Evolutionary conservation across 2,797 vertebrate species (phyloP).

Genomic region (Gadopsis marmoratus): DNA sequence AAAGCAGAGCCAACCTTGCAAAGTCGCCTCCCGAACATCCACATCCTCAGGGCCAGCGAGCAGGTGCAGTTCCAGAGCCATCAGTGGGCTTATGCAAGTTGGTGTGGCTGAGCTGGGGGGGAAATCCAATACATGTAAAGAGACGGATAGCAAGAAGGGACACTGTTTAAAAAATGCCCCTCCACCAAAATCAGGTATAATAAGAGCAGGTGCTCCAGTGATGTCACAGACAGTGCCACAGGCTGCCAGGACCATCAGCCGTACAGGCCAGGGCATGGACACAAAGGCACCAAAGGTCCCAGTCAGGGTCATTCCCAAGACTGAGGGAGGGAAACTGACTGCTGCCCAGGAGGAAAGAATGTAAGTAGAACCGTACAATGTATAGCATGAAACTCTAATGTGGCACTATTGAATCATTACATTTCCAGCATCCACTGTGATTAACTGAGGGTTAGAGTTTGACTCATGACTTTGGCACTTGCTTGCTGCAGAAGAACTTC

Average conservation of each 20-base stretch:
- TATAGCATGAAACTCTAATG: neutral
- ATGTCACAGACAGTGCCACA: constrained; percentile 53
- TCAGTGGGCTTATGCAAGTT: neutral
- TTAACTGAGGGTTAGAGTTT: neutral
- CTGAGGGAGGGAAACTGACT: constrained; percentile 62
- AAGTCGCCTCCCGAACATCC: neutral
- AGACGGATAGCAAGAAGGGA: constrained; percentile 6
- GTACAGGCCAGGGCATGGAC: neutral
- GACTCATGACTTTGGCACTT: neutral
- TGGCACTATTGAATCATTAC: neutral
- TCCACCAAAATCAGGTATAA: neutral
- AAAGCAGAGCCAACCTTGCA: constrained; percentile 14
- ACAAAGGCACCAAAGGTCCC: constrained; percentile 55
- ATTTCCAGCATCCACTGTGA: neutral
- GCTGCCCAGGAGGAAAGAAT: constrained; percentile 83
- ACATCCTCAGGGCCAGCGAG: rapidly evolving
- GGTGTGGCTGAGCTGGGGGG: constrained; percentile 4
- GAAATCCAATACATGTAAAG: constrained; percentile 18
- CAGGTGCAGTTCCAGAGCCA: constrained; percentile 1
- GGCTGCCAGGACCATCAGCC: constrained; percentile 41
- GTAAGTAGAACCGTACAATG: constrained; percentile 70
- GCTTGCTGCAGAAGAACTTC: neutral
- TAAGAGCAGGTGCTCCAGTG: neutral
- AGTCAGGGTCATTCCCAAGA: constrained; percentile 52
- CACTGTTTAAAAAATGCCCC: neutral